Base-by-base conservation (phyloP, 2,113 vertebrate species). In the Penelope pileata region DNA sequence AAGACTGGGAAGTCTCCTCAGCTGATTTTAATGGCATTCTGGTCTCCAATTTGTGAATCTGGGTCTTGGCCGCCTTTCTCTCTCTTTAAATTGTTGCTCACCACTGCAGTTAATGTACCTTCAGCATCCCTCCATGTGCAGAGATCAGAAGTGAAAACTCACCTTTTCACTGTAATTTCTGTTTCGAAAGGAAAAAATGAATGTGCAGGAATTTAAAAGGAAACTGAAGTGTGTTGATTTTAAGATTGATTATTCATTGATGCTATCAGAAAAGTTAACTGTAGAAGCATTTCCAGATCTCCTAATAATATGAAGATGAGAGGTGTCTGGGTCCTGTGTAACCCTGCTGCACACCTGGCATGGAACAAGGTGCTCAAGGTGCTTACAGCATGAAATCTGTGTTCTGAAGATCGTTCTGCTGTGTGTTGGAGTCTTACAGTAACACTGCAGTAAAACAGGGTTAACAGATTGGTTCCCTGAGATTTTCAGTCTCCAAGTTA, bases 341-440 rank as follows among this genome's bases (percentile, higher is more conserved):
- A 12, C 48, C n/a, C 64, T 67, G 69, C 58, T 2, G 2, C 12
- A 2, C 11, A 1, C 9, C 12, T 43, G 18, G 21, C 12, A 29
- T 7, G 12, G 81, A 26, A 7, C 73, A 7, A 0, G 11, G 32
- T 22, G 59, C 1, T 1, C 4, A 16, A 77, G 43, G 34, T n/a
- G 12, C 42, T 5, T 5, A 2, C 4, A 8, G 36, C 38, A 2
- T 16, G 8, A 73, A 48, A 32, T 30, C 51, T 72, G 26, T 3
- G 4, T 29, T 47, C 74, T 21, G 9, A 12, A 38, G 67, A 67
- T 66, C 50, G 47, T 0, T 78, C 27, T 48, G 48, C 40, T 53
- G 1, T 2, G 0, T 29, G 59, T 50, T n/a, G 1, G 2, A 21
- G 34, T 56, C 62, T 45, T n/a, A 1, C 2, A 51, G 17, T 27